These are phyloP conservation scores for Nephrocerus scutellatus DNA, from an alignment of 2,888 invertebrate species.

Conservation along the genomic window DNA sequence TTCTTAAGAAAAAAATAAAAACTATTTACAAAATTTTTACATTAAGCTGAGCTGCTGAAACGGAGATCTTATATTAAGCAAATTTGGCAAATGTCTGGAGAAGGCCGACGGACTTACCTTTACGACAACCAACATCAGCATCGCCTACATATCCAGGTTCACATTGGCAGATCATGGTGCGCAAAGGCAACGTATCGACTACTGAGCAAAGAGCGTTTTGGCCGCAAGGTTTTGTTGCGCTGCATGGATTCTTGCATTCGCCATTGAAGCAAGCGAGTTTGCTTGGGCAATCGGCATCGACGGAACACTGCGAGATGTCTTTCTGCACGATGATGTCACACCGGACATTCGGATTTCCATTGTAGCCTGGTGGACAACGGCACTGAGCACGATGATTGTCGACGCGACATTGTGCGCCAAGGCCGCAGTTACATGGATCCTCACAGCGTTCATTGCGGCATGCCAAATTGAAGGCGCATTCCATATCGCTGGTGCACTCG, in stretches of 20 bases:
- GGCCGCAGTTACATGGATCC: slow-evolving; percentile 80
- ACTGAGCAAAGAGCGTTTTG: slow-evolving; percentile 74
- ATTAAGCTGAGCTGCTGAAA: slow-evolving; percentile 21
- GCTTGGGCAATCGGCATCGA: slow-evolving; percentile 79
- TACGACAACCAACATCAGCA: slow-evolving; percentile 74
- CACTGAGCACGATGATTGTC: slow-evolving; percentile 70
- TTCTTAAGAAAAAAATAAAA: too few relatives aligned
- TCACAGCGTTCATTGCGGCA: slow-evolving; percentile 72
- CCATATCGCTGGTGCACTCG: slow-evolving; percentile 67
- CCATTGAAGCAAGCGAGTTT: slow-evolving; percentile 75
- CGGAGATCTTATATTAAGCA: slow-evolving; percentile 12
- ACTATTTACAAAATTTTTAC: slow-evolving; percentile 18
- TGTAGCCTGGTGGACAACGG: slow-evolving; percentile 74
- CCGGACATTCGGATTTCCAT: slow-evolving; percentile 65
- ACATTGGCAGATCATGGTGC: slow-evolving; percentile 84
- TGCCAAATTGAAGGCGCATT: slow-evolving; percentile 72
- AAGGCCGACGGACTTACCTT: slow-evolving; percentile 63
- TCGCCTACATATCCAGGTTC: slow-evolving; percentile 76
- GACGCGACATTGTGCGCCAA: slow-evolving; percentile 68
- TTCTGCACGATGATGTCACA: slow-evolving; percentile 56
- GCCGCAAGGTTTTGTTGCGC: slow-evolving; percentile 70
- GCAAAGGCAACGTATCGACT: slow-evolving; percentile 75
- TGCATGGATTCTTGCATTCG: slow-evolving; percentile 73
- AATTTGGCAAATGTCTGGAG: too few relatives aligned
- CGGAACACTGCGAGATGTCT: slow-evolving; percentile 59